Percentiles rank a stretch among this genome's conserved stretches.
phyloP scores from a whole-genome alignment of 2,888 invertebrate genomes.

The Pristionchus mayeri region DNA sequence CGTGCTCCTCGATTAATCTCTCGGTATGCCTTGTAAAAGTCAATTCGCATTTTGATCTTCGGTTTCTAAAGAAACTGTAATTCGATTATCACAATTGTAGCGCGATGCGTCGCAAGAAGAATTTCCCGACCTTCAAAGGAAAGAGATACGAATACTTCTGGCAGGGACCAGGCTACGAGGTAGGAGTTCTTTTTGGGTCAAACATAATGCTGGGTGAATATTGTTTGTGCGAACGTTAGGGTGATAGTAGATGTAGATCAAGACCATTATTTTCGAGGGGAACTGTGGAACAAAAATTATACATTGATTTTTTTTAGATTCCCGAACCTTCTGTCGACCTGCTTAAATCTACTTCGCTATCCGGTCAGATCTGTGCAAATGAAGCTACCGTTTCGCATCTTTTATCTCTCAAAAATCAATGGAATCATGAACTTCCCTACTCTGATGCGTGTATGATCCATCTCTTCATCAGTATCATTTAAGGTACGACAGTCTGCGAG shows the following conservation, averaged over 20 bases:
- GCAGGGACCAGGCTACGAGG: constrained; percentile 78
- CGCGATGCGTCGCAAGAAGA: constrained; percentile 82
- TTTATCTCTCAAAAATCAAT: no score
- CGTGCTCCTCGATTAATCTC: constrained; percentile 60
- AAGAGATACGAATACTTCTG: constrained; percentile 83
- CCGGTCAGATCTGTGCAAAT: no score
- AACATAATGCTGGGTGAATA: no score
- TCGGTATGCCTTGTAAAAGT: constrained; percentile 54
- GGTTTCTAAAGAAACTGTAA: background rate
- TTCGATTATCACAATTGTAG: constrained; percentile 78
- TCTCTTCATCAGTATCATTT: no score
- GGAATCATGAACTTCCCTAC: no score
- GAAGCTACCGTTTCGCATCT: no score
- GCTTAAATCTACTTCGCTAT: background rate
- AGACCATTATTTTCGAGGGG: no score
- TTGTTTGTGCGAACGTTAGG: no score
- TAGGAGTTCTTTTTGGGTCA: constrained; percentile 56
- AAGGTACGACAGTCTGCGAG: constrained; percentile 84
- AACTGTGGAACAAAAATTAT: no score
- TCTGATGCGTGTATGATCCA: no score
- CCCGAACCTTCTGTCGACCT: constrained; percentile 17
- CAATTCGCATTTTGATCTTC: no score
- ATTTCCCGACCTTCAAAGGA: constrained; percentile 81
- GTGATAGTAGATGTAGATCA: no score
- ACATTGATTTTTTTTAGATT: background rate